A percentile compares a stretch with the other conserved stretches of the same genome.
phyloP scores from a whole-genome alignment of 2,113 vertebrate genomes.

The Chlorocebus sabaeus region DNA sequence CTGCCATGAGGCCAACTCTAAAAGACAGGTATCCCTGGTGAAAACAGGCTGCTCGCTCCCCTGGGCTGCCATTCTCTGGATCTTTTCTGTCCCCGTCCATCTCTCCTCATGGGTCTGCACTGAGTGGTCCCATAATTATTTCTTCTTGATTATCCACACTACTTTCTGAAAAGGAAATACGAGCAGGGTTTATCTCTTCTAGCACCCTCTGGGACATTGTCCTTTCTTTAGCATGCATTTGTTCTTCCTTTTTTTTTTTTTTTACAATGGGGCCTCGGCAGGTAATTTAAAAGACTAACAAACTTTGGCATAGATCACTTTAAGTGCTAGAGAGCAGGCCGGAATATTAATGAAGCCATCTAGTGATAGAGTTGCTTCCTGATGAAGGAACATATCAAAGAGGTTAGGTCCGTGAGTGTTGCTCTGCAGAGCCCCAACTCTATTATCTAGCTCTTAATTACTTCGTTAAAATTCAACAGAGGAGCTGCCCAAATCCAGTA shows the following conservation, averaged over 20 bases:
- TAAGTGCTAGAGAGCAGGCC: constrained; percentile 57
- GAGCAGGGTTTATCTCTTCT: background rate
- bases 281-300: constrained; percentile 75
- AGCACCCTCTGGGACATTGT: background rate
- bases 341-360: constrained; percentile 71
- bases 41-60: background rate
- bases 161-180: background rate
- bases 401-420: constrained; percentile 62
- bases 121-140: background rate
- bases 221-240: background rate
- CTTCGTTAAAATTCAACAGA: constrained; percentile 76
- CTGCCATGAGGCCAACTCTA: background rate
- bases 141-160: background rate
- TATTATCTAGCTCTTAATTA: constrained; percentile 76
- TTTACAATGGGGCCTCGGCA: background rate
- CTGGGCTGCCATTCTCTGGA: background rate
- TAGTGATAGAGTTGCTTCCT: constrained; percentile 68
- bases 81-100: background rate
- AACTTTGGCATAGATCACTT: constrained; percentile 72
- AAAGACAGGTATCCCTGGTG: background rate
- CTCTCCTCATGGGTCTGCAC: background rate
- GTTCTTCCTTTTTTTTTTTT: background rate
- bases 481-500: constrained; percentile 58
- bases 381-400: constrained; percentile 67
- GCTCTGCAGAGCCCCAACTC: constrained; percentile 66